Evolutionary conservation across 2,888 invertebrate species (phyloP).

Genomic region (Nebria salina): DNA sequence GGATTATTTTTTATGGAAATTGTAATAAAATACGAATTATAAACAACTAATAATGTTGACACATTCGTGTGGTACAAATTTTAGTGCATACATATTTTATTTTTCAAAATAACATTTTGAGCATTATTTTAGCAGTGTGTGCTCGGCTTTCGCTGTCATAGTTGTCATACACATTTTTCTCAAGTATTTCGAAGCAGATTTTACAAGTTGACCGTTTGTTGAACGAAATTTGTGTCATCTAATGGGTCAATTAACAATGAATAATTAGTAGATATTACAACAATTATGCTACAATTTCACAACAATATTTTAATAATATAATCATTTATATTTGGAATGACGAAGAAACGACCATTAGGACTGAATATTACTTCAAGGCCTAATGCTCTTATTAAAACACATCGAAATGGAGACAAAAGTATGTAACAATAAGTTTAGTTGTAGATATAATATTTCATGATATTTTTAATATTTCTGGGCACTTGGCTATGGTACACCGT

Average conservation of each 20-base stretch:
- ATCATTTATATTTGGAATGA: constrained; percentile 41
- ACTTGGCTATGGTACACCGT: not conserved
- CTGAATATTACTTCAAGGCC: constrained; percentile 45
- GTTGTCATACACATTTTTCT: not conserved
- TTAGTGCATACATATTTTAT: too few relatives aligned
- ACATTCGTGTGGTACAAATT: not conserved
- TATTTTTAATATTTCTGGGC: not conserved
- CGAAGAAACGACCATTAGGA: constrained; percentile 47
- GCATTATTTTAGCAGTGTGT: not conserved
- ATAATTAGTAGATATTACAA: not conserved
- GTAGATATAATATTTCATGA: constrained; percentile 4
- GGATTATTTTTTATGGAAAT: not conserved
- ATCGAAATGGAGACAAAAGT: constrained; percentile 50
- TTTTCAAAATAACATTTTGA: not conserved
- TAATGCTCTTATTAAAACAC: constrained; percentile 48
- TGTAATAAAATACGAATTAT: not conserved
- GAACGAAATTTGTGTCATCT: not conserved
- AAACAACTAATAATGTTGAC: not conserved
- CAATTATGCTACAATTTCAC: constrained; percentile 1
- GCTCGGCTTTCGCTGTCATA: not conserved
- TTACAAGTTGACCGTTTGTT: not conserved
- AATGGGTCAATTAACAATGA: not conserved
- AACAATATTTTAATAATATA: not conserved
- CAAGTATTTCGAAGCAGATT: not conserved
- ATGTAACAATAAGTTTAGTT: constrained; percentile 26